These are phyloP conservation scores for Apeltes quadracus DNA, from an alignment of 2,113 vertebrate species.

Conservation along the genomic window DNA sequence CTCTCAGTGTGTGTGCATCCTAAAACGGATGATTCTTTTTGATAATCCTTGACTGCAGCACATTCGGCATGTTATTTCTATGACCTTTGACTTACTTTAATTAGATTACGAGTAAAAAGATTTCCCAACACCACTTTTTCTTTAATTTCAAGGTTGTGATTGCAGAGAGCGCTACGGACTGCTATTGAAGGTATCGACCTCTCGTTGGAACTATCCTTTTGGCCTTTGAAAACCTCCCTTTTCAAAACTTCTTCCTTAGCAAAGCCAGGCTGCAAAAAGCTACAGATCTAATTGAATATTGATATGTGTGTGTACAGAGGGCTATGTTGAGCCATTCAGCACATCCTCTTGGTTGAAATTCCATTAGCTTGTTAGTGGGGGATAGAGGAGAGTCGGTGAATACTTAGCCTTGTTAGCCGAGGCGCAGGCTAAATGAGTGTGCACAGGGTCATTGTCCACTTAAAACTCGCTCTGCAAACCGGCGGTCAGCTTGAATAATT, in stretches of 20 bases:
- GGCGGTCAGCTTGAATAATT: slow-evolving; percentile 77
- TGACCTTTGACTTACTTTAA: slow-evolving; percentile 38
- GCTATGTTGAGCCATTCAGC: slow-evolving; percentile 72
- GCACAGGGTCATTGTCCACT: slow-evolving; percentile 82
- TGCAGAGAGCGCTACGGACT: slow-evolving; percentile 50
- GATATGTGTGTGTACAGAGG: slow-evolving; percentile 70
- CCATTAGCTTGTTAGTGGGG: slow-evolving; percentile 83
- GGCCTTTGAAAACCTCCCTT: slow-evolving; percentile 59
- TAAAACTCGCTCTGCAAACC: slow-evolving; percentile 74
- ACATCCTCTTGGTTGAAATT: slow-evolving; percentile 82
- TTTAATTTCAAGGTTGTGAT: slow-evolving; percentile 52
- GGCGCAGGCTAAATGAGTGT: slow-evolving; percentile 78
- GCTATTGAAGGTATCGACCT: slow-evolving; percentile 53
- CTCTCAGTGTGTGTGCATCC: not conserved
- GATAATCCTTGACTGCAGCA: slow-evolving; percentile 30
- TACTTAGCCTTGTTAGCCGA: slow-evolving; percentile 79
- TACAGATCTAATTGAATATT: slow-evolving; percentile 80
- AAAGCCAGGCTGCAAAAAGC: slow-evolving; percentile 66
- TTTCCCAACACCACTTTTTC: slow-evolving; percentile 24
- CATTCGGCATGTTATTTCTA: slow-evolving; percentile 5
- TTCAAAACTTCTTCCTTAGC: slow-evolving; percentile 72
- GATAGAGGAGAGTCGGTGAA: slow-evolving; percentile 72
- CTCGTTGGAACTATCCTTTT: slow-evolving; percentile 57
- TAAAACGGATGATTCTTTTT: slow-evolving; percentile 25
- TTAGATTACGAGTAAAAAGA: slow-evolving; percentile 12